Conservation (phyloP, 2,888 invertebrate species). For the Lomographa bimaculata region DNA sequence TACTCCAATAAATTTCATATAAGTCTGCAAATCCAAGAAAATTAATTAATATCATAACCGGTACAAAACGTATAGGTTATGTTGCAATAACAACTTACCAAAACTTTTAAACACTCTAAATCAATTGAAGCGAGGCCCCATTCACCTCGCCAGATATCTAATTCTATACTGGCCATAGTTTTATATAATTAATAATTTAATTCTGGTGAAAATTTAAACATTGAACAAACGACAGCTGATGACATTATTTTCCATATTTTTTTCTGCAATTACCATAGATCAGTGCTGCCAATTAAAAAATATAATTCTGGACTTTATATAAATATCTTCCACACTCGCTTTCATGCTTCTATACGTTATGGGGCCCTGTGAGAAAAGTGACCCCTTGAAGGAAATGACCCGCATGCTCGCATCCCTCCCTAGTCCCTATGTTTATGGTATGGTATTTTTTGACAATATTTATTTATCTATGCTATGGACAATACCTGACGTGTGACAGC, state of each 20-base stretch:
- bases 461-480: too few relatives aligned
- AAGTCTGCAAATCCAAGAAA: conserved; percentile 72
- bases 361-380: too few relatives aligned
- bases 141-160: conserved; percentile 93
- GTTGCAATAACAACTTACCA: conserved; percentile 81
- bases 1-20: conserved; percentile 90
- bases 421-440: too few relatives aligned
- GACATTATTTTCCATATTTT: conserved; percentile 13
- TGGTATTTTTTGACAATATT: too few relatives aligned
- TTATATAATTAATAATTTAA: conserved; percentile 26
- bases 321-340: too few relatives aligned
- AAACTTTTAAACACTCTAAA: conserved; percentile 90
- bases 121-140: conserved; percentile 95
- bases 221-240: conserved; percentile 28
- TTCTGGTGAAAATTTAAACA: conserved; percentile 24
- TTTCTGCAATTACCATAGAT: background rate
- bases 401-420: too few relatives aligned
- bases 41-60: conserved; percentile 35
- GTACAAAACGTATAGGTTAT: conserved; percentile 48
- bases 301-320: too few relatives aligned
- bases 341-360: too few relatives aligned
- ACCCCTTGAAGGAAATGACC: too few relatives aligned
- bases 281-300: too few relatives aligned
- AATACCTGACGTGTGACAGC: too few relatives aligned
- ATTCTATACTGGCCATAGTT: conserved; percentile 75